Conservation (phyloP, 2,797 vertebrate species). For the Etheostoma nigrum region DNA sequence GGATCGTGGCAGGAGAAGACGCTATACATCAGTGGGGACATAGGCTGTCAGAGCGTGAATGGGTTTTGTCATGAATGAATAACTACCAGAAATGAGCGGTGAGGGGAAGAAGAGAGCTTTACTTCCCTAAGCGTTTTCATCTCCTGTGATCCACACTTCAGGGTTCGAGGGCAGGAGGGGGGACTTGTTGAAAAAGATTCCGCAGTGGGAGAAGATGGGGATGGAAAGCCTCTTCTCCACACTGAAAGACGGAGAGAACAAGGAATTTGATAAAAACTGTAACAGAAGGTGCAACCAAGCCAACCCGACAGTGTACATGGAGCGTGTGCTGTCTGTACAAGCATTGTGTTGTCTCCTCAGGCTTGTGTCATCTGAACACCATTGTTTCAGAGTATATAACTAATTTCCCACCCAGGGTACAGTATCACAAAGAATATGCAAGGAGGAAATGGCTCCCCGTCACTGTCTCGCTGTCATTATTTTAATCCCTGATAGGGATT, state of each 20-base stretch:
- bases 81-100: conserved; percentile 82
- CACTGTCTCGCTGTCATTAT: conserved; percentile 29
- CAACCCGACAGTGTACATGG: conserved; percentile 46
- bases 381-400: conserved; percentile 53
- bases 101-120: conserved; percentile 79
- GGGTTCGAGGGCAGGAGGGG: conserved; percentile 53
- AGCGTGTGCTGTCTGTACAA: conserved; percentile 37
- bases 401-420: conserved; percentile 66
- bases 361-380: conserved; percentile 53
- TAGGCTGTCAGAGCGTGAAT: conserved; percentile 85
- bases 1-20: conserved; percentile 72
- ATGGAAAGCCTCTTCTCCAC: conserved; percentile 43
- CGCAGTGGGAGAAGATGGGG: conserved; percentile 55
- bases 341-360: conserved; percentile 57
- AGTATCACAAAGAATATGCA: conserved; percentile 52
- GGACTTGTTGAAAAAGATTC: conserved; percentile 71
- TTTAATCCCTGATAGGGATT: conserved; percentile 20
- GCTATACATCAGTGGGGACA: conserved; percentile 81
- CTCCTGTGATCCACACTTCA: conserved; percentile 82
- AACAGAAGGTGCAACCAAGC: conserved; percentile 51
- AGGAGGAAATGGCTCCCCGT: conserved; percentile 38
- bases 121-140: conserved; percentile 82
- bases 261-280: conserved; percentile 41
- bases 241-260: conserved; percentile 38
- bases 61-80: conserved; percentile 89